Conservation (phyloP, 2,113 vertebrate genomes). For the Leucoraja erinaceus region DNA sequence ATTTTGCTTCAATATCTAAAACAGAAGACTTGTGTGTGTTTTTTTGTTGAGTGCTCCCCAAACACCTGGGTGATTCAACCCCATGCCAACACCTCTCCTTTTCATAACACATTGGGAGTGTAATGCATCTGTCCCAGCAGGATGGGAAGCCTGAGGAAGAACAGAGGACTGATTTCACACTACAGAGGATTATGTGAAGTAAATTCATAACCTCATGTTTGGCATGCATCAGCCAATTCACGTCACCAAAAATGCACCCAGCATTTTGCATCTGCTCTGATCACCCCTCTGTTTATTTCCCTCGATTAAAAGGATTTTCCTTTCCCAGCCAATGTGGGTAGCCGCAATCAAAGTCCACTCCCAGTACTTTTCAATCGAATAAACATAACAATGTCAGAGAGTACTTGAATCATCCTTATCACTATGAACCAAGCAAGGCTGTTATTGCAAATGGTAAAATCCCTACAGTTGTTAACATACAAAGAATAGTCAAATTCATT, state of each 20-base stretch:
- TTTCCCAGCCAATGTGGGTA: neutral
- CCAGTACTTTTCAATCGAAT: neutral
- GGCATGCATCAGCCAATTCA: no score
- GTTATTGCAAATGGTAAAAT: neutral
- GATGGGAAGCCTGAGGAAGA: neutral
- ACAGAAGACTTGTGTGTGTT: neutral
- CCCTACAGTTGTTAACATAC: neutral
- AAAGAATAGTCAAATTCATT: neutral
- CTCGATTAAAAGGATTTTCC: neutral
- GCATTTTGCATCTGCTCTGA: no score
- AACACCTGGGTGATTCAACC: neutral
- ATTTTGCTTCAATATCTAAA: neutral
- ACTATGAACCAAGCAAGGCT: neutral
- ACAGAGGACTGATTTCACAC: neutral
- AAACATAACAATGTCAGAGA: neutral
- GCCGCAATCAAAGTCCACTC: neutral
- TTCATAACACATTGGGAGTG: neutral
- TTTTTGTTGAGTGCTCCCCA: neutral
- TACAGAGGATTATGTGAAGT: neutral
- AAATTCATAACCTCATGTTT: neutral
- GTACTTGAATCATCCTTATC: neutral
- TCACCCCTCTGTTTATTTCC: neutral
- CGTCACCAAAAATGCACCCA: no score
- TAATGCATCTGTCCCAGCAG: neutral
- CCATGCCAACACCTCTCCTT: neutral